These are phyloP conservation scores for Vireo griseus DNA, from an alignment of 2,797 vertebrate genomes.

Conservation along the genomic window DNA sequence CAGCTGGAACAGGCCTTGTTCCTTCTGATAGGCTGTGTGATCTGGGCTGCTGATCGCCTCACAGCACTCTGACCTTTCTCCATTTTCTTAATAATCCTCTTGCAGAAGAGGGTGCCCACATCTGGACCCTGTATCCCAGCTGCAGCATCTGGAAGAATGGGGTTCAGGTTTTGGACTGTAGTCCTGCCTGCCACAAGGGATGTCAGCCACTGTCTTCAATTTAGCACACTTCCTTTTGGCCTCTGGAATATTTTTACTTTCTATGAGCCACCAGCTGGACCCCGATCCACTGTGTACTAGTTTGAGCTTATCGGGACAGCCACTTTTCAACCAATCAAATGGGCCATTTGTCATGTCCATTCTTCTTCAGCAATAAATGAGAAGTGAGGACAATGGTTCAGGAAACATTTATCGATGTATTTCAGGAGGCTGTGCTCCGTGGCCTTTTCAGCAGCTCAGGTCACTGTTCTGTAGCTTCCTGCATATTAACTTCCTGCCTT, in stretches of 20 bases:
- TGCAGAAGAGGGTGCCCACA: not conserved
- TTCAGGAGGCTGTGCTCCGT: not conserved
- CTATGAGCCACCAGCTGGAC: not conserved
- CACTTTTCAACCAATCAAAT: not conserved
- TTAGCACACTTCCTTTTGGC: not conserved
- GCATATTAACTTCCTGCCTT: not conserved
- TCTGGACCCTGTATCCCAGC: not conserved
- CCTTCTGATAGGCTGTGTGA: fast-evolving
- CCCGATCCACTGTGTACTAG: fast-evolving
- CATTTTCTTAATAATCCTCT: not conserved
- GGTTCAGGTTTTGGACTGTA: not conserved
- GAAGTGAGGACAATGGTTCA: not conserved
- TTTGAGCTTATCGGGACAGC: not conserved
- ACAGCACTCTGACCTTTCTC: not conserved
- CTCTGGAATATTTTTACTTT: not conserved
- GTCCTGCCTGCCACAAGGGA: not conserved
- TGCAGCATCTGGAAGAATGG: not conserved
- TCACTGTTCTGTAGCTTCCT: not conserved
- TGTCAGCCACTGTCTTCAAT: not conserved
- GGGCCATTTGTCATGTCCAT: not conserved
- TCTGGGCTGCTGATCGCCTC: not conserved
- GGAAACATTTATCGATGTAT: not conserved
- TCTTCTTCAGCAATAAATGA: not conserved
- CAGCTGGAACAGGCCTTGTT: not conserved
- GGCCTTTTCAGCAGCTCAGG: not conserved